Conservation (phyloP, 2,888 invertebrate species). For the Scrobipalpa costella region DNA sequence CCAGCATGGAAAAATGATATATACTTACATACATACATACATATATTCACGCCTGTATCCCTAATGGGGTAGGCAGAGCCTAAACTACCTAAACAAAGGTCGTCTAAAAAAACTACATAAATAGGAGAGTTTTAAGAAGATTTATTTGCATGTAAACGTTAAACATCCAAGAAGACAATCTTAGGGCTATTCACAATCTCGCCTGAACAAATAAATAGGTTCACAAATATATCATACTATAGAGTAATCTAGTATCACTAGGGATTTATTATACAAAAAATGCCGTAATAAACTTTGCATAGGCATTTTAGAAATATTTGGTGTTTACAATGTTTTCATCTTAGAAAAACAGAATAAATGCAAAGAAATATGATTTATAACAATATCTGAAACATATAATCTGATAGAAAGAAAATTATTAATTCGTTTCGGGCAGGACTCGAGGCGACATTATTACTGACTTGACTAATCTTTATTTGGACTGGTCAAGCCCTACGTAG, state of each 20-base stretch:
- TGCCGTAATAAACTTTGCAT: constrained; percentile 44
- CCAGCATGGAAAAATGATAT: too few relatives aligned
- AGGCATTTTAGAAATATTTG: constrained; percentile 50
- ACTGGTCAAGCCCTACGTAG: too few relatives aligned
- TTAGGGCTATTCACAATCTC: constrained; percentile 68
- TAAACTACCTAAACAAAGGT: too few relatives aligned
- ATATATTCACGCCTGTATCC: too few relatives aligned
- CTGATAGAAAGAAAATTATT: too few relatives aligned
- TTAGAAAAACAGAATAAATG: not conserved
- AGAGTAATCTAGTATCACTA: constrained; percentile 77
- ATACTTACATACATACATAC: too few relatives aligned
- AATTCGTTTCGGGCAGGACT: too few relatives aligned
- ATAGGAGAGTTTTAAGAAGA: constrained; percentile 56
- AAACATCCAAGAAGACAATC: constrained; percentile 72
- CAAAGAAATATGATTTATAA: not conserved
- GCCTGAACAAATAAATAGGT: constrained; percentile 73
- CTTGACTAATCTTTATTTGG: too few relatives aligned
- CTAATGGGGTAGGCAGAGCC: too few relatives aligned
- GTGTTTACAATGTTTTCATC: constrained; percentile 28
- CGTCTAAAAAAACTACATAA: not conserved
- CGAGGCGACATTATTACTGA: too few relatives aligned
- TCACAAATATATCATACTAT: constrained; percentile 58
- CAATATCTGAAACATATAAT: too few relatives aligned
- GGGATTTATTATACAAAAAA: constrained; percentile 55
- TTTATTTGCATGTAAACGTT: constrained; percentile 74